Conservation (phyloP, 2,113 vertebrate genomes). For the Pedionomus torquatus region DNA sequence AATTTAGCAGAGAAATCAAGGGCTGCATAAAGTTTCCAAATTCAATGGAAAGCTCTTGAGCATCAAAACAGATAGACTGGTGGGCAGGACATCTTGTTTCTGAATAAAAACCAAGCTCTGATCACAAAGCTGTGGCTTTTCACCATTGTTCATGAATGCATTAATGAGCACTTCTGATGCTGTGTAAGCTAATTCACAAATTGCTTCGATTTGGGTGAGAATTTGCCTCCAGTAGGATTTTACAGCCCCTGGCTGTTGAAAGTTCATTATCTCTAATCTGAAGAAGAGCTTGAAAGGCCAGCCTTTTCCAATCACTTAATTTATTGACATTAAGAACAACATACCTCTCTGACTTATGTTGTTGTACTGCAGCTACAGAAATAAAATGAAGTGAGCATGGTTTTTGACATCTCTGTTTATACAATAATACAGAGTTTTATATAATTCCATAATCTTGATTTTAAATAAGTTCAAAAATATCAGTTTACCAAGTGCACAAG, state of each 20-base stretch:
- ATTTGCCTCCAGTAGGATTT: not conserved
- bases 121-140: not conserved
- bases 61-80: not conserved
- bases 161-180: not conserved
- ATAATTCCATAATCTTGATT: not conserved
- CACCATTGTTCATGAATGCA: not conserved
- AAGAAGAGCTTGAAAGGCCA: constrained; percentile 6
- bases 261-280: not conserved
- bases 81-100: not conserved
- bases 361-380: not conserved
- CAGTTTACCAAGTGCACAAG: not conserved
- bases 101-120: not conserved
- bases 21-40: not conserved
- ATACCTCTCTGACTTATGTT: not conserved
- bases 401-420: not conserved
- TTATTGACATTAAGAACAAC: not conserved
- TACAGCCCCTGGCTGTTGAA: not conserved
- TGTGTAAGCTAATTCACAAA: not conserved
- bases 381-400: not conserved
- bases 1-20: not conserved
- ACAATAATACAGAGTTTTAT: not conserved
- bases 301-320: not conserved
- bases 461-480: not conserved
- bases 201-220: not conserved
- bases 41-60: not conserved